Evolutionary conservation across 1,140 invertebrate genomes (phyloP).

Genomic region (Neodiprion virginianus): DNA sequence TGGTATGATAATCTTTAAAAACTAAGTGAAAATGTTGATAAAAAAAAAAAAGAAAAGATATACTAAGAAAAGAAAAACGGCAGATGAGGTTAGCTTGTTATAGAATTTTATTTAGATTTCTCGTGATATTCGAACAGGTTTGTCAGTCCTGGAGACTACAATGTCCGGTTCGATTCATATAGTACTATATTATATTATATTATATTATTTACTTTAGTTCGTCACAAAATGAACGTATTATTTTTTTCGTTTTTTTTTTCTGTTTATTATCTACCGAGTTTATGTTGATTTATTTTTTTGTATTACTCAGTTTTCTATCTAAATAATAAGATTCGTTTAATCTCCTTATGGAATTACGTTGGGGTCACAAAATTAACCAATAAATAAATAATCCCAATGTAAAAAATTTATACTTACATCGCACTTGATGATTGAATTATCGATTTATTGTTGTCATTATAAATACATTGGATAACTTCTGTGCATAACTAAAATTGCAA

Average conservation of each 20-base stretch:
- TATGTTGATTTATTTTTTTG: constrained; percentile 19
- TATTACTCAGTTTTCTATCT: constrained; percentile 18
- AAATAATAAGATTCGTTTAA: constrained; percentile 13
- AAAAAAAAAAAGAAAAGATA: not conserved
- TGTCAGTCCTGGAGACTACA: constrained; percentile 10
- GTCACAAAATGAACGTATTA: not conserved
- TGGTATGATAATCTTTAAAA: not conserved
- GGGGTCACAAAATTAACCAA: too few relatives aligned
- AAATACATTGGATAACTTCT: too few relatives aligned
- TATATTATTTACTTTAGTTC: constrained; percentile 18
- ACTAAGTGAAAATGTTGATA: not conserved
- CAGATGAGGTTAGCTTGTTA: not conserved
- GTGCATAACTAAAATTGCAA: too few relatives aligned
- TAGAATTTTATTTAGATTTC: constrained; percentile 12
- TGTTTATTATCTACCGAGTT: constrained; percentile 12
- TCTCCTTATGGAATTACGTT: constrained; percentile 9
- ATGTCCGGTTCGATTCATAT: constrained; percentile 14
- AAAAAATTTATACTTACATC: too few relatives aligned
- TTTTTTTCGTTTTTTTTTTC: not conserved
- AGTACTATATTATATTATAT: constrained; percentile 17
- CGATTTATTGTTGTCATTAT: too few relatives aligned
- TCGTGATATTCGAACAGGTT: constrained; percentile 11
- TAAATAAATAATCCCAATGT: too few relatives aligned
- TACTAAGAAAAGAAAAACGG: not conserved
- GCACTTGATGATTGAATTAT: too few relatives aligned